A percentile compares a stretch with the other conserved stretches of the same genome.
phyloP scores from a whole-genome alignment of 2,888 invertebrate species.

The Rotaria magnacalcarata region DNA sequence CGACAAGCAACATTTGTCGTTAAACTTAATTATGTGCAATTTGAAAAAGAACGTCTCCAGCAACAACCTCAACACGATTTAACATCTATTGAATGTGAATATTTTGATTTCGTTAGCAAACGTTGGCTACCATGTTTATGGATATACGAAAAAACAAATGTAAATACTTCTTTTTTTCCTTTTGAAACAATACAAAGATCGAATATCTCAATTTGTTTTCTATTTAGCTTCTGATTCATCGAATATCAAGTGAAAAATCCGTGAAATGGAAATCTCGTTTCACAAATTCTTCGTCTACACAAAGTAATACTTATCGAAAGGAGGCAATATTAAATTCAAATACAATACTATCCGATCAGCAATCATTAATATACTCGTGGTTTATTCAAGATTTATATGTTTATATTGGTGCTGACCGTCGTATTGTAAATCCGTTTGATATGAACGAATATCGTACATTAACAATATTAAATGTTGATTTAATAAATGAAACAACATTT shows the following conservation, averaged over 20 bases:
- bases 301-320: no score
- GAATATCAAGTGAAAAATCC: not conserved
- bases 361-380: not conserved
- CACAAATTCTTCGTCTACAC: no score
- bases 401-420: not conserved
- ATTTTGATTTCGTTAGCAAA: no score
- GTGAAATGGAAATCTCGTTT: not conserved
- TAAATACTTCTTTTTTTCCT: no score
- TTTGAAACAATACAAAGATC: no score
- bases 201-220: not conserved
- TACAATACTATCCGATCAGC: not conserved
- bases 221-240: not conserved
- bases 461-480: not conserved
- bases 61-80: not conserved
- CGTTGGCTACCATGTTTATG: no score
- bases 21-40: not conserved
- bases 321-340: not conserved
- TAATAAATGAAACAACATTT: not conserved
- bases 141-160: no score
- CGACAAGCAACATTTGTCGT: conserved; percentile 20
- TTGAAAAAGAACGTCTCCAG: not conserved
- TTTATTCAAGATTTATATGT: not conserved
- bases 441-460: not conserved
- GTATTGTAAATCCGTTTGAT: not conserved
- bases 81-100: no score